These are phyloP conservation scores for Labia minor DNA, from an alignment of 2,888 invertebrate genomes.

Conservation along the genomic window DNA sequence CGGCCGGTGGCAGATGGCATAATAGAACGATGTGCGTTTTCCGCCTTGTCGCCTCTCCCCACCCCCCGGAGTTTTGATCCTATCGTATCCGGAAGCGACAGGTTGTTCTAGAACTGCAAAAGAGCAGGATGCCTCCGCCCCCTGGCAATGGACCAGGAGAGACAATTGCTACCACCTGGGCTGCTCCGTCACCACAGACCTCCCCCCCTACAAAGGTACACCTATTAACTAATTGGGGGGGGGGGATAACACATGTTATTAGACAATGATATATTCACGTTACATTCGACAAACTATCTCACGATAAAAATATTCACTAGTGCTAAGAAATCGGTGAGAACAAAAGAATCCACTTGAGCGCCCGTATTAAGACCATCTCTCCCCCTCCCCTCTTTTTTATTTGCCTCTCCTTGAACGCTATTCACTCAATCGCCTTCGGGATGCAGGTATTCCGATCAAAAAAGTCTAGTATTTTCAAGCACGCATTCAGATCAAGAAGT, in stretches of 20 bases:
- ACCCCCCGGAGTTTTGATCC: no score
- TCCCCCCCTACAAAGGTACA: no score
- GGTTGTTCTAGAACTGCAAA: not conserved
- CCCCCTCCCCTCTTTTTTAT: no score
- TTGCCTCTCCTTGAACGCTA: not conserved
- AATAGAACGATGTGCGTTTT: not conserved
- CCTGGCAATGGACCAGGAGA: not conserved
- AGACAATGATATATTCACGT: not conserved
- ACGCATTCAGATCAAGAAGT: not conserved
- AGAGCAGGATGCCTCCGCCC: not conserved
- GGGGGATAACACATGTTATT: not conserved
- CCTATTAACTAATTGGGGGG: no score
- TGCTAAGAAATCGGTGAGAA: not conserved
- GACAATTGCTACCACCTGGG: not conserved
- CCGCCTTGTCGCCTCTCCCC: not conserved
- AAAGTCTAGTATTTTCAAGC: slow-evolving; percentile 7
- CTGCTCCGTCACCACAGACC: not conserved
- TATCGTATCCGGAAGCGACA: not conserved
- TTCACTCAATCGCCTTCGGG: not conserved
- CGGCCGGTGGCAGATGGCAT: not conserved
- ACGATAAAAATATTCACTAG: not conserved
- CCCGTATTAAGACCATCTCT: not conserved
- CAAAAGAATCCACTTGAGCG: not conserved
- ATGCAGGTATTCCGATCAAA: not conserved
- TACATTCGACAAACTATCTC: not conserved